Base-by-base conservation (phyloP, 1,140 invertebrate genomes). In the Elymnias hypermnestra region DNA sequence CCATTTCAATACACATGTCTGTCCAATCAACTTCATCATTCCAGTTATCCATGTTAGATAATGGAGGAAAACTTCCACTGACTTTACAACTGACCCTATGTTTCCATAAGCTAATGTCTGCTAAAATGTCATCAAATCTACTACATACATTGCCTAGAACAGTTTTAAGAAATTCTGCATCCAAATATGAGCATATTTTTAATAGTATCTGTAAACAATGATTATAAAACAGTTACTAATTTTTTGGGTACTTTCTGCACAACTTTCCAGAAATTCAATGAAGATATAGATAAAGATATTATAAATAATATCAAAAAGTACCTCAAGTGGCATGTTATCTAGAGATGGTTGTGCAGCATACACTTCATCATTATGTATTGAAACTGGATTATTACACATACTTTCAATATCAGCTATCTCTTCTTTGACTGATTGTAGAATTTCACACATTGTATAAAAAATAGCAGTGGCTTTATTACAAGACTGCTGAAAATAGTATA, bases 131-230 rank as follows among this genome's bases (percentile, higher is more conserved):
- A 39, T 78, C 57, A 72, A 87, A 86, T 50, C 83, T 55, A 42
- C 56, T 66, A 58, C 83, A 86, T 1, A 87, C 83, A 57, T 69
- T 68, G 28, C 72, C 76, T 25, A 87, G 54, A 19, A 73, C 83
- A 29, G 70, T 56, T 53, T 70, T 83, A 47, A 87, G 56, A 54
- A 77, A 82, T 39, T 75, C 57, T 47, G 71, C 69, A 55, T 84
- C 81, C 36, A 87, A 56, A 49, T 72, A 85, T 43, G 79, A 79
- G 42, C 82, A 85, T 68, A 87, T 87, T 65, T 86, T 83, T 31
- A 86, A 58, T 43, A 87, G 72, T 43, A 87, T 82, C 85, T 87
- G 67, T 21, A 85, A 85, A 29, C 10, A 45, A 26, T 21, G 1
- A 38, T 31, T 29, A 14, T 43, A 22, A n/a, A n/a, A n/a, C n/a